These are phyloP conservation scores for Coecobrya sp. DNA, from an alignment of 2,888 invertebrate genomes.

Conservation along the genomic window DNA sequence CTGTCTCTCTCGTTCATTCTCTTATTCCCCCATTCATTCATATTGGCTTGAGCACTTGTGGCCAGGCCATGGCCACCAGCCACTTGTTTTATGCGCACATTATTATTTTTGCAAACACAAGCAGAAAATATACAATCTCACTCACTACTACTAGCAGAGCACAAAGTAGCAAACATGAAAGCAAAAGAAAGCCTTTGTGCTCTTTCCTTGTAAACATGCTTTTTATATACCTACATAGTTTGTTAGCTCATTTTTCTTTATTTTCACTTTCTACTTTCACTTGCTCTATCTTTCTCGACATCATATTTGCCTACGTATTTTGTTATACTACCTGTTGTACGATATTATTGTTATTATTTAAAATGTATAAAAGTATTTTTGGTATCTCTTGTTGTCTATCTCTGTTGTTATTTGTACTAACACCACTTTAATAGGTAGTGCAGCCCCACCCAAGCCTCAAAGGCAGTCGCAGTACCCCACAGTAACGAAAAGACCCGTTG, in stretches of 20 bases:
- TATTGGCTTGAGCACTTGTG: conserved; percentile 22
- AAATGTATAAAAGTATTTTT: not conserved
- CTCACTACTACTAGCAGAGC: not conserved
- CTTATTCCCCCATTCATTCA: not conserved
- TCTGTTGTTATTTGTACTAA: conserved; percentile 60
- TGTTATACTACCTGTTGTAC: not conserved
- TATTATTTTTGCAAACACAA: conserved; percentile 22
- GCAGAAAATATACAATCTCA: not conserved
- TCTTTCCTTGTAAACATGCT: not conserved
- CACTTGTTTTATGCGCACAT: conserved; percentile 17
- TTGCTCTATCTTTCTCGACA: not conserved
- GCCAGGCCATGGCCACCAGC: not conserved
- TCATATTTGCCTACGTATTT: not conserved
- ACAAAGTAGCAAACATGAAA: not conserved
- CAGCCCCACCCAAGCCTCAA: conserved; percentile 84
- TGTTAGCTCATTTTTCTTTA: not conserved
- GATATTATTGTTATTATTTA: too few species aligned
- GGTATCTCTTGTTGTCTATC: conserved; percentile 35
- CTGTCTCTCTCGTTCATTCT: too few species aligned
- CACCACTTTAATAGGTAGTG: conserved; percentile 56
- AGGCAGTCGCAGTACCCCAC: conserved; percentile 85
- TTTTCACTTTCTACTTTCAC: not conserved
- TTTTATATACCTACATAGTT: not conserved
- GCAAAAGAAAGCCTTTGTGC: not conserved
- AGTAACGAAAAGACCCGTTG: conserved; percentile 84